Base-by-base conservation (phyloP, 2,888 invertebrate genomes). In the Trachelus stipa region DNA sequence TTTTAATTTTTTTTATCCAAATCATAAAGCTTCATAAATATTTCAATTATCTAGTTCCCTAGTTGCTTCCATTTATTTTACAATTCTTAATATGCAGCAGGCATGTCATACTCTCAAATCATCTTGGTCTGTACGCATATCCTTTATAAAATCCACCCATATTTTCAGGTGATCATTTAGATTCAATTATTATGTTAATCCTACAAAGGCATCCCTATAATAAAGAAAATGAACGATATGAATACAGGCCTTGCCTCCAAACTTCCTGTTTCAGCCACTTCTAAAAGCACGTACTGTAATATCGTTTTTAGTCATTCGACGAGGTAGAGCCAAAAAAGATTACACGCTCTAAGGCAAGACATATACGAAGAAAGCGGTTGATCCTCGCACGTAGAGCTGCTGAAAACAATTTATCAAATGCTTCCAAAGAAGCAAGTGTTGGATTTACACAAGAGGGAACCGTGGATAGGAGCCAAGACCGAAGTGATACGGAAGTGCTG, bases 281-380 rank as follows among this genome's bases (percentile, higher is more conserved):
- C 73, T 12, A 69, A 69, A 31, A 35, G 12, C 74, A 73, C 34
- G 11, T 76, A 71, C 34, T 75, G 56, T 78, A 78, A 78, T 76
- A 73, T 68, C 40, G 68, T 78, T 83, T 85, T 56, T 79, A 87
- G 87, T 80, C 79, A 74, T 76, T 34, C 35, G 81, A 82, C 73
- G 82, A 81, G 33, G 68, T 76, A 33, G 76, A 78, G 68, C 83
- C 82, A 35, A 88, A 87, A 35, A 88, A 87, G 81, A 77, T 88
- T 76, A 87, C 84, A 73, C 86, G 88, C 35, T 87, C 89, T 23
- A 79, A 83, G 75, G 90, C 90, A 3, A 87, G 90, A 76, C 90
- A 90, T 81, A 81, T 89, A 37, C 86, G 90, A 69, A 81, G 90
- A 74, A 90, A 89, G 77, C 87, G 87, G 73, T 81, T 90, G 78